Evolutionary conservation across 2,888 invertebrate genomes (phyloP), one percentile per base, ranked within the genome.

Genomic region (Coleophora deauratella): DNA sequence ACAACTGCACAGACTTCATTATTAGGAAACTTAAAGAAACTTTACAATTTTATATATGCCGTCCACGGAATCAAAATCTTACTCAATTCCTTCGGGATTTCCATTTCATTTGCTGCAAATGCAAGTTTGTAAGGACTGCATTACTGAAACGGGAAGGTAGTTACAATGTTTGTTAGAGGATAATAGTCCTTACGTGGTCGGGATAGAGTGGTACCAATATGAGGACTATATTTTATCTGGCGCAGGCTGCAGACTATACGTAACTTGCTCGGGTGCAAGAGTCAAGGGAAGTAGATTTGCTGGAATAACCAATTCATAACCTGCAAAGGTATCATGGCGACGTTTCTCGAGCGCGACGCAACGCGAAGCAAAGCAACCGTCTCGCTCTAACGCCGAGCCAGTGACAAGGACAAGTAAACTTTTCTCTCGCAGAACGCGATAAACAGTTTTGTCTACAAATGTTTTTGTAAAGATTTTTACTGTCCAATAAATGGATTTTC

Each of bases 61-160:
- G 31, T 15, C 27, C 14, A 9, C 14, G 28, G 33, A 27, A 14
- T 9, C 34, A 34, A 30, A 34, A 34, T 12, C 38, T 40, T 47
- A 40, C 37, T 47, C 41, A 37, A 33, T 38, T 32, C 45, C n/a
- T 41, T 45, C 37, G 15, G 45, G 46, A 41, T 14, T 40, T 33
- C 32, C 33, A 30, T 40, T 38, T 40, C 34, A 40, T 12, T 40
- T 44, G 38, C 35, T 42, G 44, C 27, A 42, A 31, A 33, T 12
- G 14, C 27, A 44, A 38, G 36, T 33, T 33, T 38, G 41, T 31
- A 28, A 37, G 30, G 12, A 14, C 15, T 14, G 9, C 14, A 37
- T 37, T 37, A 31, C 11, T 11, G 13, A 10, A 12, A 42, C 40
- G 37, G 37, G 40, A 42, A 46, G 47, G 43, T 43, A 48, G 37